Conservation (phyloP, 2,797 vertebrate species). For the Typhlichthys subterraneus region DNA sequence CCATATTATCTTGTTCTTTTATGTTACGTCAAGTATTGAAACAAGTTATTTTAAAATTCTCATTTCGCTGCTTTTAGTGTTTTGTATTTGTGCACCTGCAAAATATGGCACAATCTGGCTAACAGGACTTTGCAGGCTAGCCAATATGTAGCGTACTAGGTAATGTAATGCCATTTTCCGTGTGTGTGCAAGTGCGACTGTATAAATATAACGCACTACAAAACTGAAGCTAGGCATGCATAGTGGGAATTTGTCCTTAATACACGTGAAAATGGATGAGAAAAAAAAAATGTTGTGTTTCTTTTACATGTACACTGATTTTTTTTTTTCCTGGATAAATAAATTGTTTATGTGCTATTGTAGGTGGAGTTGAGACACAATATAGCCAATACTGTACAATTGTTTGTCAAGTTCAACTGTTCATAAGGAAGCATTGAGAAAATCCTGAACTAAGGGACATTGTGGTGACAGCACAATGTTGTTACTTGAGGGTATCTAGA, state of each 20-base stretch:
- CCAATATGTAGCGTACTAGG: not conserved
- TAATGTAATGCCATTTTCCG: not conserved
- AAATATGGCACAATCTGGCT: not conserved
- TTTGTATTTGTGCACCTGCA: not conserved
- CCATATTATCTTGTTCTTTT: slow-evolving; percentile 32
- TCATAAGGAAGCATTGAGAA: no score
- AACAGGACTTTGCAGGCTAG: not conserved
- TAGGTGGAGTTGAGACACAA: no score
- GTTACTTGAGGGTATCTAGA: no score
- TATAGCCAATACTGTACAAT: no score
- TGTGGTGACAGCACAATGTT: no score
- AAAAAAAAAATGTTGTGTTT: not conserved
- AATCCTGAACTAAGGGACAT: no score
- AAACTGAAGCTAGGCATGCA: no score
- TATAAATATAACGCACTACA: no score
- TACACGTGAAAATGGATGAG: not conserved
- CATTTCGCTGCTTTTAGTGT: not conserved
- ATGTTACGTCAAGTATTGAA: slow-evolving; percentile 5
- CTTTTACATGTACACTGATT: not conserved
- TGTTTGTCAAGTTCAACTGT: no score
- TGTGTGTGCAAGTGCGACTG: not conserved
- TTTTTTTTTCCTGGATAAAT: not conserved
- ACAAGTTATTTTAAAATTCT: slow-evolving; percentile 25
- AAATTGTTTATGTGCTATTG: not conserved
- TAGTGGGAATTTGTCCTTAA: no score